Evolutionary conservation across 2,888 invertebrate species (phyloP), one percentile per base, ranked within the genome.

Genomic region (Rhagophthalmus giganteus): DNA sequence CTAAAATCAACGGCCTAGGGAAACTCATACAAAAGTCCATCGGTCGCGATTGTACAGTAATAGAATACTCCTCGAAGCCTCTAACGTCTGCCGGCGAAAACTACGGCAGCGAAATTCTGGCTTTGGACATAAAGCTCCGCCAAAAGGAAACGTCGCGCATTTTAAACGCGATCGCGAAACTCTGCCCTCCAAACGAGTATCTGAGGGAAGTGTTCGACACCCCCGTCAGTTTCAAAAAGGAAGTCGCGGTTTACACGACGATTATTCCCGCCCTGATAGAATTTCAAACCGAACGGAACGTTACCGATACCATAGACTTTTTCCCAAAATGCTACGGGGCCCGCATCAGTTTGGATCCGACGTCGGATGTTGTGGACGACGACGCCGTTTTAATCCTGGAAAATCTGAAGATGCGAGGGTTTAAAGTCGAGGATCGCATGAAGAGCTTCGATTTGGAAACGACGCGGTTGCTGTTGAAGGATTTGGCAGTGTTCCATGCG

Each of bases 371-470:
- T 7, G 76, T 80, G 1, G 79, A 80, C 54, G 72, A 78, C 0
- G 70, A 80, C 50, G 80, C 80, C 1, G 72, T 78, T 0, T 66
- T 82, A n/a, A 56, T 82, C 1, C 65, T 80, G 60, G 79, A 81
- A 53, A 81, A 82, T 62, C 56, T 82, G 1, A 78, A 77, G 46
- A 55, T 57, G 0, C 58, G 63, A 1, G 79, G 76, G 1, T 82
- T 74, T 57, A 72, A 67, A 26, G 72, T 73, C 1, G 76, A 71
- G 0, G 71, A 79, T 49, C 74, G 81, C n/a, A 61, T 67, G 25
- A 59, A 63, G 45, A 76, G 79, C 45, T 75, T 78, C 38, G 77
- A 81, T 62, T 62, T 78, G 26, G 68, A 71, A 1, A 77, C 79
- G 32, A 69, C 76, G 1, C 68, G 66, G 38, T 44, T 77, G 1